Evolutionary conservation across 2,888 invertebrate species (phyloP).

Genomic region (Lasioglossum pauxillum): DNA sequence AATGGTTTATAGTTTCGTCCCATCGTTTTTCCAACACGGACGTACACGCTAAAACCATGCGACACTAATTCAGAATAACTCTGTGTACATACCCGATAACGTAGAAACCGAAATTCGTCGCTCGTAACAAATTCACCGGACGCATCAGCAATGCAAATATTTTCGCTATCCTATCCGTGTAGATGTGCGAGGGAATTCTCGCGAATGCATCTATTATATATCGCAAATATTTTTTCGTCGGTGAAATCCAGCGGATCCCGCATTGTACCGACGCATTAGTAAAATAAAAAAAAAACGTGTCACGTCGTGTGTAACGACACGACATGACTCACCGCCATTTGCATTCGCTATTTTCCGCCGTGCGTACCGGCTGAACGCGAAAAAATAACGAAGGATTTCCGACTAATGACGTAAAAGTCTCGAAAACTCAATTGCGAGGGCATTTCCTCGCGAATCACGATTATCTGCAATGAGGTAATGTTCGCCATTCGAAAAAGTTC

Average conservation of each 20-base stretch:
- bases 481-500: too few relatives aligned
- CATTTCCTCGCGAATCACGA: neutral
- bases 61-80: neutral
- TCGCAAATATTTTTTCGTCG: slow-evolving; percentile 23
- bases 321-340: slow-evolving; percentile 23
- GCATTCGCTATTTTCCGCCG: neutral
- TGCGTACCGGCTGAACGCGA: neutral
- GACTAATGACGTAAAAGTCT: neutral
- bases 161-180: neutral
- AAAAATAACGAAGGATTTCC: neutral
- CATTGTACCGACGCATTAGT: slow-evolving; percentile 17
- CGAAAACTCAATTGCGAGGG: neutral
- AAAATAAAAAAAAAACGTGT: slow-evolving; percentile 1
- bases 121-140: slow-evolving; percentile 32
- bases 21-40: neutral
- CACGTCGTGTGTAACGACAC: slow-evolving; percentile 11
- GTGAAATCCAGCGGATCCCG: neutral
- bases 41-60: neutral
- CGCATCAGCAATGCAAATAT: slow-evolving; percentile 62
- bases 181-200: slow-evolving; percentile 6
- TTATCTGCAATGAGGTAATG: too few relatives aligned
- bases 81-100: slow-evolving; percentile 4
- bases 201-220: slow-evolving; percentile 24
- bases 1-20: neutral
- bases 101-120: slow-evolving; percentile 15